These are phyloP conservation scores for Scaptomyza caliginosa DNA, from an alignment of 2,888 invertebrate genomes.

Conservation along the genomic window DNA sequence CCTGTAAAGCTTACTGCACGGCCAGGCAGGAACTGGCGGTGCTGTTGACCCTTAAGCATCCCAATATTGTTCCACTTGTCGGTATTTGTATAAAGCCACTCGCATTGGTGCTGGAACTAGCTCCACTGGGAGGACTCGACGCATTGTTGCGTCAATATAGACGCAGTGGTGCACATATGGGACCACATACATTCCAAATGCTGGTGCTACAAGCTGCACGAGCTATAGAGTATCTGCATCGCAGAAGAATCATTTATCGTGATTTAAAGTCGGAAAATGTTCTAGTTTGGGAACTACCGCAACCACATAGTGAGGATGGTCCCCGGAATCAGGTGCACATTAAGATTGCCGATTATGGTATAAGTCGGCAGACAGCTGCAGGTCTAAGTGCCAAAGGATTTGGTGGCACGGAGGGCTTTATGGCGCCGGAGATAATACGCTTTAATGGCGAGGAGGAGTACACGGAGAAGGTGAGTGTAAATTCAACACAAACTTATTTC, in stretches of 20 bases:
- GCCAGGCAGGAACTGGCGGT: slow-evolving; percentile 97
- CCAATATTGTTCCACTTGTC: slow-evolving; percentile 95
- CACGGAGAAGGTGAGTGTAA: slow-evolving; percentile 92
- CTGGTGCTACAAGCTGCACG: slow-evolving; percentile 95
- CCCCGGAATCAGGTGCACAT: slow-evolving; percentile 91
- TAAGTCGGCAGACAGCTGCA: slow-evolving; percentile 91
- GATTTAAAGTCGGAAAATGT: slow-evolving; percentile 96
- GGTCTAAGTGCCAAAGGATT: slow-evolving; percentile 96
- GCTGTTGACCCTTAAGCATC: slow-evolving; percentile 92
- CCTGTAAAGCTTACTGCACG: slow-evolving; percentile 98
- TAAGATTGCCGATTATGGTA: slow-evolving; percentile 98
- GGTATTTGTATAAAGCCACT: slow-evolving; percentile 96
- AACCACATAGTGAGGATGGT: slow-evolving; percentile 87
- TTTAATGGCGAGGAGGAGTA: slow-evolving; percentile 99
- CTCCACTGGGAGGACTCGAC: slow-evolving; percentile 95
- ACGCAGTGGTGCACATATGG: slow-evolving; percentile 92
- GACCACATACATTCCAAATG: slow-evolving; percentile 92
- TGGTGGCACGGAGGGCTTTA: slow-evolving; percentile 99
- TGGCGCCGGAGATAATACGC: slow-evolving; percentile 99
- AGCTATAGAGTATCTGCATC: slow-evolving; percentile 97
- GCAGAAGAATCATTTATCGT: slow-evolving; percentile 94
- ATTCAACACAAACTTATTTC: not conserved
- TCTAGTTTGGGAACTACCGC: slow-evolving; percentile 97
- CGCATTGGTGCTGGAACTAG: slow-evolving; percentile 94
- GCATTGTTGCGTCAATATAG: slow-evolving; percentile 92